Evolutionary conservation across 2,888 invertebrate species (phyloP).

Genomic region (Anthrax anthrax): DNA sequence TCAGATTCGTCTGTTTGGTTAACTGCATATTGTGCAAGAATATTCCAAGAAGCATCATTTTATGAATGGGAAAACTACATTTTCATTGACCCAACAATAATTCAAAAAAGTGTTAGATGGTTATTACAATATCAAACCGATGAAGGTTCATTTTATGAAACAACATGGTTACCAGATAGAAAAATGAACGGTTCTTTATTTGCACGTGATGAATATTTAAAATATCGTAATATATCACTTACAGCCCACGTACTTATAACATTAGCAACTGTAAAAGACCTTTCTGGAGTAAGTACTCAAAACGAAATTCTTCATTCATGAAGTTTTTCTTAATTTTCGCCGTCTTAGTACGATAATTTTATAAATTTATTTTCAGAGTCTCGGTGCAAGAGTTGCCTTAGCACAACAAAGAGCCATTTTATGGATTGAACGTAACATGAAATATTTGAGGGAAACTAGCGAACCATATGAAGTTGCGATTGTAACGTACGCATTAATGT

Average conservation of each 20-base stretch:
- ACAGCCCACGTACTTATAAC: conserved; percentile 90
- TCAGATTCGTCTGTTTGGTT: conserved; percentile 81
- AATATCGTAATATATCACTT: conserved; percentile 68
- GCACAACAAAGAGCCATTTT: conserved; percentile 60
- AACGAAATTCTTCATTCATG: neutral
- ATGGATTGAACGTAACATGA: conserved; percentile 74
- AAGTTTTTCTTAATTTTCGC: too few species aligned
- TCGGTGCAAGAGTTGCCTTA: conserved; percentile 60
- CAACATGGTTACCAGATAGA: conserved; percentile 73
- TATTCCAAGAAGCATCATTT: conserved; percentile 83
- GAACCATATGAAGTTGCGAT: conserved; percentile 77
- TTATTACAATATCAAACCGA: conserved; percentile 68
- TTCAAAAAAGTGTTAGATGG: conserved; percentile 75
- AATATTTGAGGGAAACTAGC: conserved; percentile 52
- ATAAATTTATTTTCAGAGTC: conserved; percentile 37
- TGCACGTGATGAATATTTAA: conserved; percentile 36
- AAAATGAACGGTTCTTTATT: conserved; percentile 65
- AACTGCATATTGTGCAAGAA: conserved; percentile 78
- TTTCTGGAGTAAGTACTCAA: conserved; percentile 39
- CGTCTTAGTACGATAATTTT: too few species aligned
- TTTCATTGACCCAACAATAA: conserved; percentile 79
- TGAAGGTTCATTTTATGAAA: conserved; percentile 81
- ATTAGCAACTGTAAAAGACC: conserved; percentile 67
- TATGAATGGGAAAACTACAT: conserved; percentile 96
- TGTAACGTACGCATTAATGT: conserved; percentile 74